Base-by-base conservation (phyloP, 2,797 vertebrate species). In the Sebastes glaucus region DNA sequence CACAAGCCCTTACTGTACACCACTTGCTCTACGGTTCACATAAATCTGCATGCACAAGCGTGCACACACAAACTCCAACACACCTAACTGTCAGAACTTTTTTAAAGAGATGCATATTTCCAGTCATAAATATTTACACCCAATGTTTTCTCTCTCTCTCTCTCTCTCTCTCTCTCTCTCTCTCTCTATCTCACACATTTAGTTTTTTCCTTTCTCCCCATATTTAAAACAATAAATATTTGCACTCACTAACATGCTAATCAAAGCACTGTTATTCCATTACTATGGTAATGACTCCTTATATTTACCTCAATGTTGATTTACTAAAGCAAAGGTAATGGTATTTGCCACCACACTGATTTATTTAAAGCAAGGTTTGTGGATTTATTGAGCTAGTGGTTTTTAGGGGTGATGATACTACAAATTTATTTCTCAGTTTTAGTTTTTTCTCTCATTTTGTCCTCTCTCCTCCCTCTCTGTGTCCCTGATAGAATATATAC, bases 181-280 rank as follows among this genome's bases (percentile, higher is more conserved):
- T 25, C 55, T 25, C 55, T 7, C 22, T 25, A 1, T 56, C 56
- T 38, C 63, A 10, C 63, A 56, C 61, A 53, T 71, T 63, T 33
- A 16, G 3, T 59, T 82, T 77, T 42, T 52, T 13, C 27, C 8
- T 38, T 68, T 62, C 49, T 62, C 46, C 23, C 16, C 38, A 73
- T 69, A 85, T 88, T 87, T 82, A 84, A 80, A 89, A 86, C 76
- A 86, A 79, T 86, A 93, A 88, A 92, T 92, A 93, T 93, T 91
- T 92, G 80, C 72, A 38, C 73, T 77, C 60, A 74, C 77, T 78
- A 82, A 88, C 66, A 71, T 90, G 79, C 68, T 91, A 88, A 93
- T 91, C 64, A 91, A 69, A 84, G 52, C 71, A 55, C 68, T 75
- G 49, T 86, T 83, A 69, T 90, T 89, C 84, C 71, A 93, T 94